Evolutionary conservation across 2,797 vertebrate genomes (phyloP).

Genomic region (Rallus crepitans): DNA sequence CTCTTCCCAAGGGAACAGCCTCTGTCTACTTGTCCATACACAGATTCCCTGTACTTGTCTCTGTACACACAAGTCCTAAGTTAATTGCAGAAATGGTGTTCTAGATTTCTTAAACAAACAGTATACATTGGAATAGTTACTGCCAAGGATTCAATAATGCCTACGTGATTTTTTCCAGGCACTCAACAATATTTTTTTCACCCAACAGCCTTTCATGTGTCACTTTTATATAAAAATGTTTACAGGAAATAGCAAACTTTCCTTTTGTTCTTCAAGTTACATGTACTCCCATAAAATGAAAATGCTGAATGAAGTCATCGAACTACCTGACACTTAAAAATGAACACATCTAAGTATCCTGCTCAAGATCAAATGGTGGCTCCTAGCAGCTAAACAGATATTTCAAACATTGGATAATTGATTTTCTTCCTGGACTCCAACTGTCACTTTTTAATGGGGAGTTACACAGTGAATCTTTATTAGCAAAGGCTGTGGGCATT

Average conservation of each 20-base stretch:
- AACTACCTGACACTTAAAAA: constrained; percentile 65
- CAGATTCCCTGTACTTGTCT: constrained; percentile 13
- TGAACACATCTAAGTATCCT: constrained; percentile 57
- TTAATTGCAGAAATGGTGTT: constrained; percentile 9
- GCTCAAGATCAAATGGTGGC: constrained; percentile 74
- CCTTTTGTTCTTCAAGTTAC: constrained; percentile 54
- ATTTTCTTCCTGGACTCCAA: constrained; percentile 35
- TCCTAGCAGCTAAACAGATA: constrained; percentile 34
- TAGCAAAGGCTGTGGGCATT: not conserved
- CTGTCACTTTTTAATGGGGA: constrained; percentile 14
- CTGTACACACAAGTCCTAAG: constrained; percentile 41
- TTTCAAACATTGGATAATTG: constrained; percentile 59
- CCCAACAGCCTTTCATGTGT: constrained; percentile 73
- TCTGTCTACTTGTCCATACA: constrained; percentile 1
- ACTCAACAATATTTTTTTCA: constrained; percentile 67
- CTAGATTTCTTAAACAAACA: constrained; percentile 71
- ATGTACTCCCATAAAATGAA: constrained; percentile 31
- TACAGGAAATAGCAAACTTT: constrained; percentile 71
- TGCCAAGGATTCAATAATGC: constrained; percentile 65
- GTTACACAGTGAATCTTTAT: constrained; percentile 18
- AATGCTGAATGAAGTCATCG: constrained; percentile 19
- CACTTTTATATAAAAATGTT: constrained; percentile 74
- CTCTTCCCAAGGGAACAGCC: constrained; percentile 13
- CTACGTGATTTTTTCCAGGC: constrained; percentile 76
- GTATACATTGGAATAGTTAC: constrained; percentile 31